Evolutionary conservation across 1,140 invertebrate species (phyloP), one percentile per base, ranked within the genome.

Genomic region (Pteromalus puparum): DNA sequence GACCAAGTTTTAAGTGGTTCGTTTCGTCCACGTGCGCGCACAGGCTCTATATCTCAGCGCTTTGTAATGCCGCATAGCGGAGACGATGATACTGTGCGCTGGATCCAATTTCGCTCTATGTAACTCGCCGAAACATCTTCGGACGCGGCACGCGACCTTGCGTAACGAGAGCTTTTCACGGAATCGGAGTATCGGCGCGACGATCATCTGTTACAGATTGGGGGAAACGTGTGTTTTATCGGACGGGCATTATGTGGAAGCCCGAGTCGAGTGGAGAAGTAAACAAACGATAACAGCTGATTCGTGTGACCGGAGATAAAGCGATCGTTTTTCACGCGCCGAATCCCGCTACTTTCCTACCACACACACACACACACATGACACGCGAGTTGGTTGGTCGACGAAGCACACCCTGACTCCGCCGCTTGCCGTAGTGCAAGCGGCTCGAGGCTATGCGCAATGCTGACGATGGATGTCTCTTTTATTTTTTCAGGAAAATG

Each of bases 401-500:
- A 42, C 7, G 72, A 34, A 1, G 72, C n/a, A 42, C 65, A n/a
- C 68, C 34, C 67, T 34, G 30, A 34, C 30, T 34, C 6, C 3
- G 30, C 30, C 30, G 30, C 30, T 34, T 34, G 30, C 30, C 48
- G 46, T n/a, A n/a, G n/a, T n/a, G 1, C 12, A 53, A 34, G 30
- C 30, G 30, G 34, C 67, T 74, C 53, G 48, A 38, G 67, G 21
- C 82, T 78, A 70, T 84, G 70, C 30, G 38, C 48, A 77, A 68
- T 81, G 61, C 78, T 81, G 79, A 85, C 73, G 18, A 65, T 24
- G 38, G 7, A 9, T 10, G 38, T 65, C 2, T 80, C 46, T 53
- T 77, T 70, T 72, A 53, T n/a, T 83, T 73, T 97, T 97, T 89
- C 95, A 99, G 98, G 95, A 99, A 99, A 97, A 99, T 99, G 98